phyloP scores from a whole-genome alignment of 2,888 invertebrate genomes.

The Brenthis daphne region DNA sequence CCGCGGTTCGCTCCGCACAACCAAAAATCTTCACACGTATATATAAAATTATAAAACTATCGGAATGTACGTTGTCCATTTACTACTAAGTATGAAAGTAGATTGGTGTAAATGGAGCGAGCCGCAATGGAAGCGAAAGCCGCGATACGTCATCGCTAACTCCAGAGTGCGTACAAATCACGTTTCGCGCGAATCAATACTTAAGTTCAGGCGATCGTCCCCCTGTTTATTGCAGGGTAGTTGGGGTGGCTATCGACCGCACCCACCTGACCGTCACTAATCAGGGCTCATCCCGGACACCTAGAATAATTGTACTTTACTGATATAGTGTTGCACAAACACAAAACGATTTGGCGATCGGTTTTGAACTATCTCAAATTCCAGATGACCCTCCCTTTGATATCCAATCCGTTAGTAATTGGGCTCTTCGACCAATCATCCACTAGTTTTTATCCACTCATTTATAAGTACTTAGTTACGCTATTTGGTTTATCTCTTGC shows the following conservation, averaged over 20 bases:
- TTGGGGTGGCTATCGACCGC: constrained; percentile 65
- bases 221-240: constrained; percentile 78
- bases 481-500: no score
- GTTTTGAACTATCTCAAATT: constrained; percentile 29
- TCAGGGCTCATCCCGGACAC: constrained; percentile 81
- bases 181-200: constrained; percentile 83
- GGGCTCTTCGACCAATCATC: constrained; percentile 10
- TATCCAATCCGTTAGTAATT: constrained; percentile 23
- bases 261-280: constrained; percentile 81
- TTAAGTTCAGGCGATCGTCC: constrained; percentile 81
- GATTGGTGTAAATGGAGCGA: background rate
- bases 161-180: constrained; percentile 82
- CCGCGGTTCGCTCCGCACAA: constrained; percentile 76
- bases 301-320: constrained; percentile 70
- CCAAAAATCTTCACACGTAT: constrained; percentile 47
- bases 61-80: constrained; percentile 46
- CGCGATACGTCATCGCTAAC: constrained; percentile 52
- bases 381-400: constrained; percentile 31
- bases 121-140: constrained; percentile 23
- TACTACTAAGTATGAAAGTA: background rate
- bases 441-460: constrained; percentile 13
- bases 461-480: background rate
- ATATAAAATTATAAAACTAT: constrained; percentile 43
- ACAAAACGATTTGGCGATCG: constrained; percentile 27
- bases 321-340: constrained; percentile 32